These are phyloP conservation scores for Limonius californicus DNA, from an alignment of 1,140 invertebrate genomes.

Conservation along the genomic window DNA sequence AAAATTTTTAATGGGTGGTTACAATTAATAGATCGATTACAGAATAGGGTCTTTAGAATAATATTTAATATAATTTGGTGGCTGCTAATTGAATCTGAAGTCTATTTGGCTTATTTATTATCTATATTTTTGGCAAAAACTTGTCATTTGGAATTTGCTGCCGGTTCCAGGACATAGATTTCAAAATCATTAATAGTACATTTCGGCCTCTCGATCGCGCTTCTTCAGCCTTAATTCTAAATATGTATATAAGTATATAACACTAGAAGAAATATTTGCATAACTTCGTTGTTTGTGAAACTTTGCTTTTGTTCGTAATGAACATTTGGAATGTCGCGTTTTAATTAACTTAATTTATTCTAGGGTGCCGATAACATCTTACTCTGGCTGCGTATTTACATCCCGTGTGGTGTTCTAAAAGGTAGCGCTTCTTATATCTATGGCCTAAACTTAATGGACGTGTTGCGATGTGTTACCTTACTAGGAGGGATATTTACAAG, in stretches of 20 bases:
- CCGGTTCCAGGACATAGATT: too few relatives aligned
- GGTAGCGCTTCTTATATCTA: constrained; percentile 33
- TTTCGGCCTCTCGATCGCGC: background rate
- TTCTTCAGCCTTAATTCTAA: background rate
- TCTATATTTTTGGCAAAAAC: too few relatives aligned
- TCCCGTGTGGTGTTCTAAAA: constrained; percentile 38
- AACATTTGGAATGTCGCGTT: constrained; percentile 35
- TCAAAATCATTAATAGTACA: too few relatives aligned
- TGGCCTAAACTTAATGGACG: constrained; percentile 47
- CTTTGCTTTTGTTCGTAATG: constrained; percentile 47
- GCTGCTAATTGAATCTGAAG: too few relatives aligned
- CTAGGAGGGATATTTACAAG: constrained; percentile 41
- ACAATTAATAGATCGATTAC: too few relatives aligned
- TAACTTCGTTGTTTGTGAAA: constrained; percentile 56
- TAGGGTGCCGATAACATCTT: constrained; percentile 26
- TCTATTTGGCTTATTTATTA: too few relatives aligned
- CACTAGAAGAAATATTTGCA: constrained; percentile 34
- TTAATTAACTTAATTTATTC: constrained; percentile 34
- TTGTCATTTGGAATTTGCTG: too few relatives aligned
- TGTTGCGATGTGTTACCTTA: constrained; percentile 47
- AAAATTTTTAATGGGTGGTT: too few relatives aligned
- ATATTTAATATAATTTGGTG: too few relatives aligned
- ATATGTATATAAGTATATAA: background rate
- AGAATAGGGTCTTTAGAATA: too few relatives aligned
- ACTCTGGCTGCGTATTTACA: constrained; percentile 22